A percentile compares a stretch with the other conserved stretches of the same genome.
phyloP scores from a whole-genome alignment of 2,888 invertebrate genomes.

The Nephrocerus scutellatus region DNA sequence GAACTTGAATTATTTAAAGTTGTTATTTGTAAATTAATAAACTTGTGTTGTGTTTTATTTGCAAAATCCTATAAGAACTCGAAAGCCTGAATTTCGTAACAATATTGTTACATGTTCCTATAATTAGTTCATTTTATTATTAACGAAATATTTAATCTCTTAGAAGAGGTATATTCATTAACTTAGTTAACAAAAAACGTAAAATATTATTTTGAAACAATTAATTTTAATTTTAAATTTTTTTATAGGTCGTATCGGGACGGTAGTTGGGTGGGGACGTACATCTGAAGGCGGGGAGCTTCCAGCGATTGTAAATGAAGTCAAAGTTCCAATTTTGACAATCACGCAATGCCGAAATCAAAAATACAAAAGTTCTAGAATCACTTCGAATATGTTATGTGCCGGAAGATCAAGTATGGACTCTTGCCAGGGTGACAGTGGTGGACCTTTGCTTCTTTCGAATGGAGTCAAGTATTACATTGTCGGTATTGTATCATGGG shows the following conservation, averaged over 20 bases:
- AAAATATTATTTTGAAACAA: too few relatives aligned
- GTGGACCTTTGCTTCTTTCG: slow-evolving; percentile 71
- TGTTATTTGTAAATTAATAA: too few relatives aligned
- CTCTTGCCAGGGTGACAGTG: slow-evolving; percentile 85
- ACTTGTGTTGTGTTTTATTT: too few relatives aligned
- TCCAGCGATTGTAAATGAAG: slow-evolving; percentile 74
- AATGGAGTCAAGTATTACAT: slow-evolving; percentile 72
- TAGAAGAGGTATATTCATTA: too few relatives aligned
- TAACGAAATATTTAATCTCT: too few relatives aligned
- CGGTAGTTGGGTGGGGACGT: slow-evolving; percentile 82
- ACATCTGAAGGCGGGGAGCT: slow-evolving; percentile 74
- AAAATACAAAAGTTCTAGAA: slow-evolving; percentile 76
- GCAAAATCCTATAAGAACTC: too few relatives aligned
- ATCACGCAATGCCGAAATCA: slow-evolving; percentile 70
- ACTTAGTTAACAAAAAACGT: too few relatives aligned
- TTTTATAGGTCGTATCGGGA: slow-evolving; percentile 51
- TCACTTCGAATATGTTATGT: slow-evolving; percentile 79
- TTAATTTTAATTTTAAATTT: too few relatives aligned
- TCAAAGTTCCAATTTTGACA: slow-evolving; percentile 75
- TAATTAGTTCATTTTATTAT: too few relatives aligned
- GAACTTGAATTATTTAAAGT: too few relatives aligned
- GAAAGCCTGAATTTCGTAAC: too few relatives aligned
- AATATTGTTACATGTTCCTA: too few relatives aligned
- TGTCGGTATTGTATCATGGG: slow-evolving; percentile 81
- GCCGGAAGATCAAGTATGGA: slow-evolving; percentile 75